These are phyloP conservation scores for Argya squamiceps DNA, from an alignment of 2,797 vertebrate species.

Conservation along the genomic window DNA sequence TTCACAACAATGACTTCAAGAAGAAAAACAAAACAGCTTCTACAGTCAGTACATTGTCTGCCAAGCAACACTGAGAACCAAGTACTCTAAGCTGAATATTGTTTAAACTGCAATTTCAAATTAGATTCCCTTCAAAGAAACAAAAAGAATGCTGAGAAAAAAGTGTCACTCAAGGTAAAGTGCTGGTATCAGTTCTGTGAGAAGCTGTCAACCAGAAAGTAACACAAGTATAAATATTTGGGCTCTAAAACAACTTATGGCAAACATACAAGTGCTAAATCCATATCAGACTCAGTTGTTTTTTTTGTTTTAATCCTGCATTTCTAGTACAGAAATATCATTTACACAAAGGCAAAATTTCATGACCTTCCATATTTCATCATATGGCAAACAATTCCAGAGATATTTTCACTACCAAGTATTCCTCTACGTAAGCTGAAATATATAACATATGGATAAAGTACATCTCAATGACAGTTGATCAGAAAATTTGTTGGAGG, in stretches of 20 bases:
- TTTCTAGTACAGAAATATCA: neutral
- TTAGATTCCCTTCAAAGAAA: neutral
- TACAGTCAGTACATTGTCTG: neutral
- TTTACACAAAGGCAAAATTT: neutral
- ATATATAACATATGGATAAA: neutral
- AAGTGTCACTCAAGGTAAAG: neutral
- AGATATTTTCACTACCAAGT: neutral
- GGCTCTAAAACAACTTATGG: neutral
- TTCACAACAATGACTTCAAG: neutral
- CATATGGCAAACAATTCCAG: neutral
- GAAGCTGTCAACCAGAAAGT: neutral
- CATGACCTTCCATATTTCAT: neutral
- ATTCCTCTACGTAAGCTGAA: neutral
- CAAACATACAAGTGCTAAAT: neutral
- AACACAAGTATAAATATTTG: neutral
- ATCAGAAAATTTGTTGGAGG: neutral
- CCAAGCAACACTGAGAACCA: neutral
- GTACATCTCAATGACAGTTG: neutral
- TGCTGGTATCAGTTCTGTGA: neutral
- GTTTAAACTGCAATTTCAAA: neutral
- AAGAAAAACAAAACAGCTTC: neutral
- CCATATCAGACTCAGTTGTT: neutral
- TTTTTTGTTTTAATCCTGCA: neutral
- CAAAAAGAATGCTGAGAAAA: neutral
- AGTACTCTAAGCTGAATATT: neutral